phyloP scores from a whole-genome alignment of 35 echinoderm and acorn worm species.

The Eucidaris tribuloides region DNA sequence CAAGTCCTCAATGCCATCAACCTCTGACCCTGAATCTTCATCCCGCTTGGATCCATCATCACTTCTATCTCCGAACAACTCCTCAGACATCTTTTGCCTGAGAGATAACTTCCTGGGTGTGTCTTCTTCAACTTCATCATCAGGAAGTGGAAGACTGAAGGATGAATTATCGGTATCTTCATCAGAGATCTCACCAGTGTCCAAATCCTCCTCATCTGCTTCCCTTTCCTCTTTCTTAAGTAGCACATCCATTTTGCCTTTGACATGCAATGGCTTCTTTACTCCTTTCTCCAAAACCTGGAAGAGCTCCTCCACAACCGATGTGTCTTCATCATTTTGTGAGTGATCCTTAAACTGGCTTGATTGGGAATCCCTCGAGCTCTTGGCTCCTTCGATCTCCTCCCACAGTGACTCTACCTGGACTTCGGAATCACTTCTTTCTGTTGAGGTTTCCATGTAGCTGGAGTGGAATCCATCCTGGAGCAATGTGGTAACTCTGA shows the following conservation, averaged over 20 bases:
- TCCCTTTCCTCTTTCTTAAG: background rate
- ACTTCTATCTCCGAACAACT: background rate
- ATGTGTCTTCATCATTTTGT: background rate
- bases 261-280: background rate
- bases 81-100: background rate
- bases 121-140: slow-evolving; percentile 17
- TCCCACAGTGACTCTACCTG: slow-evolving; percentile 18
- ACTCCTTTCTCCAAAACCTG: background rate
- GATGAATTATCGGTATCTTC: background rate
- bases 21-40: background rate
- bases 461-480: background rate
- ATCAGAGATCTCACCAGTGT: background rate
- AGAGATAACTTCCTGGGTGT: background rate
- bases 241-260: background rate
- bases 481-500: no score
- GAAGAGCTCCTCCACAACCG: slow-evolving; percentile 7
- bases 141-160: slow-evolving; percentile 30
- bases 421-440: slow-evolving; percentile 6
- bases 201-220: background rate
- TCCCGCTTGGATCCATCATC: background rate
- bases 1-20: background rate
- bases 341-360: slow-evolving; percentile 1
- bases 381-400: slow-evolving; percentile 8
- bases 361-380: background rate
- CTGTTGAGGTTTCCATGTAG: slow-evolving; percentile 17